Conservation (phyloP, 2,888 invertebrate genomes). For the Notodonta ziczac region DNA sequence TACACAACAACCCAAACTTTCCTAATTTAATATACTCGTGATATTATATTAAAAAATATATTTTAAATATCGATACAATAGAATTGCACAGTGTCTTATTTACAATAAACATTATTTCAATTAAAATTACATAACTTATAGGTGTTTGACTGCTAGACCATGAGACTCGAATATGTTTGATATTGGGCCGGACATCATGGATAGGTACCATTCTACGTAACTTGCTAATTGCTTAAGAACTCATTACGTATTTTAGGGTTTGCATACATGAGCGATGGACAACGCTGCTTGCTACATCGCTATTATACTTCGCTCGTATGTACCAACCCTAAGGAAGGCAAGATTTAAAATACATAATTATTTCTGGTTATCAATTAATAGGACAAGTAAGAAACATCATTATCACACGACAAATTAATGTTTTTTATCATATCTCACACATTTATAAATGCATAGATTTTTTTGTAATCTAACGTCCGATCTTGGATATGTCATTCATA, state of each 20-base stretch:
- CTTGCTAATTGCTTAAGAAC: no score
- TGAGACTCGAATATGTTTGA: background rate
- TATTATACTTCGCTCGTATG: background rate
- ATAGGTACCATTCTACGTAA: background rate
- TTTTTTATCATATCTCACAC: constrained; percentile 10
- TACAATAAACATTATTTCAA: constrained; percentile 37
- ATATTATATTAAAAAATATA: constrained; percentile 2
- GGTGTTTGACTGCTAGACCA: constrained; percentile 2
- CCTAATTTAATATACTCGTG: no score
- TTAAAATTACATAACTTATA: constrained; percentile 15
- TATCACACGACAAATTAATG: constrained; percentile 1
- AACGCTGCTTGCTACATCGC: no score
- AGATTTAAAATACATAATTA: constrained; percentile 5
- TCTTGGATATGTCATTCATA: no score
- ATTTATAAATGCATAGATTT: constrained; percentile 1
- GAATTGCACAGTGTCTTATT: constrained; percentile 43
- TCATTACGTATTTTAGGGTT: background rate
- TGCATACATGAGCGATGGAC: background rate
- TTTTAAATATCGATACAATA: constrained; percentile 5
- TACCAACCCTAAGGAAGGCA: constrained; percentile 3
- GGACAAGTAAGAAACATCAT: constrained; percentile 6
- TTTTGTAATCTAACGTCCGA: background rate
- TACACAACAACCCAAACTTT: no score
- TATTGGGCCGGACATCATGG: background rate
- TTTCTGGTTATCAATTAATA: constrained; percentile 11